Conservation (phyloP, 2,888 invertebrate species). For the Rhopalosiphum nymphaeae region DNA sequence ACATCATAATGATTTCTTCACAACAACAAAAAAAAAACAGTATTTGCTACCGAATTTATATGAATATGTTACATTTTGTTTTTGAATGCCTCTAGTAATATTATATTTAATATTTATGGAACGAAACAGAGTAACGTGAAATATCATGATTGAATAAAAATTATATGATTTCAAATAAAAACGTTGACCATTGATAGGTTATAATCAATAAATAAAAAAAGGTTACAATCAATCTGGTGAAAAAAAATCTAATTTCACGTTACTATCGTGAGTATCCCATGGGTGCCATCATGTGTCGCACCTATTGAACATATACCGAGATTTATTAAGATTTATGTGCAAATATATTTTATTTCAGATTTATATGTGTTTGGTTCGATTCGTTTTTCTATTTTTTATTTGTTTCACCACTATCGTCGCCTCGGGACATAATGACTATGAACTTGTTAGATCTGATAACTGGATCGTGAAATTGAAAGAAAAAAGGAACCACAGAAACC, state of each 20-base stretch:
- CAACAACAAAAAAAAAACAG: neutral
- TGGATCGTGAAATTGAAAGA: conserved; percentile 49
- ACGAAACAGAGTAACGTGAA: neutral
- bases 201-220: neutral
- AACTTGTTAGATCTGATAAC: conserved; percentile 46
- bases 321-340: conserved; percentile 60
- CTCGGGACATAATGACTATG: conserved; percentile 18
- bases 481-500: neutral
- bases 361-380: neutral
- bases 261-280: conserved; percentile 19
- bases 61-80: neutral
- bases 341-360: conserved; percentile 30
- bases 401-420: neutral
- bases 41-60: neutral
- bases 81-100: neutral
- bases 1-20: neutral
- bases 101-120: neutral
- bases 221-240: conserved; percentile 8
- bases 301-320: conserved; percentile 25
- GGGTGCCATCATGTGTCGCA: conserved; percentile 49
- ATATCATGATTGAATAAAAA: neutral
- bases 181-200: neutral
- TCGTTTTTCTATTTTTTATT: conserved; percentile 29
- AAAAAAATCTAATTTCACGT: conserved; percentile 40
- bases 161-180: neutral